Base-by-base conservation (phyloP, 2,888 invertebrate genomes). In the Drosophila cognata region DNA sequence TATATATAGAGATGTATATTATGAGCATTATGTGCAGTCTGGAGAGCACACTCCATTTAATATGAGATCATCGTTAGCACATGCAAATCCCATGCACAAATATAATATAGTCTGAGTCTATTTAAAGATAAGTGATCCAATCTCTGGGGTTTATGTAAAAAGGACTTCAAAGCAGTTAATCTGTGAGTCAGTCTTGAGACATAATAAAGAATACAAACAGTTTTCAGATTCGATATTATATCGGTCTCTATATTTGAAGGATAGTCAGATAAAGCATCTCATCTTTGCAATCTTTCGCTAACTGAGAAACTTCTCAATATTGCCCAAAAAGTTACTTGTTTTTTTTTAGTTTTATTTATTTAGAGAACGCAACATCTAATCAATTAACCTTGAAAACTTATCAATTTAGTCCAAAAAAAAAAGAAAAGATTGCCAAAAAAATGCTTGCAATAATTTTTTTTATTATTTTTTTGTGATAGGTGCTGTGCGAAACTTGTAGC, bases 361-460 rank as follows among this genome's bases (percentile, higher is more conserved):
- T 53, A 21, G 61, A 46, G 53, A 57, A 41, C 50, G 13, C 46
- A 59, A 53, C 33, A 53, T 63, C 62, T 81, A 83, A 83, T 83
- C 84, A 77, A 59, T 68, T 66, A 77, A 79, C 82, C 82, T 83
- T 83, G 82, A 83, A 76, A 38, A 48, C 53, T 70, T 83, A 86
- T 86, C 84, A 81, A 55, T 41, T 63, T 43, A 35, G 56, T 41
- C 52, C 21, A 60, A 63, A 63, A 63, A 51, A 66, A 71, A 76
- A 74, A 74, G 71, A 59, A 66, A 36, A 18, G 35, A 35, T 46
- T 51, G 64, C 2, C 46, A 72, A 75, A 76, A 60, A 68, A 38
- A 33, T 51, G 61, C 68, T 50, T 79, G 78, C 78, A 79, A 59
- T 58, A 48, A 64, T 72, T 65, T 60, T 21, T 21, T 51, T 57